phyloP scores from a whole-genome alignment of 1,140 invertebrate species.

The Macrocentrus cingulum region DNA sequence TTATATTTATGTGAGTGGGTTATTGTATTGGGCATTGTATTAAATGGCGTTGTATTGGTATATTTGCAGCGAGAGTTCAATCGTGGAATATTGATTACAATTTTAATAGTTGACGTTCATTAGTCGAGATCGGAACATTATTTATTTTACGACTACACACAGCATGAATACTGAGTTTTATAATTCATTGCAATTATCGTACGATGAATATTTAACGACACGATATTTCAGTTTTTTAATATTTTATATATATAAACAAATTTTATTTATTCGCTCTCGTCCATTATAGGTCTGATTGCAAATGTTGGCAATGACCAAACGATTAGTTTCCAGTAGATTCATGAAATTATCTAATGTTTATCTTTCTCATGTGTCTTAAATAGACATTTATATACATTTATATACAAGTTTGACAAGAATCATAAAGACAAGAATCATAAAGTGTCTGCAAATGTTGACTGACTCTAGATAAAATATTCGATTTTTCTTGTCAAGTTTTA shows the following conservation, averaged over 20 bases:
- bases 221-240: slow-evolving; percentile 21
- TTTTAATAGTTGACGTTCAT: slow-evolving; percentile 23
- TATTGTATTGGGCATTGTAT: too few species aligned
- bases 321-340: neutral
- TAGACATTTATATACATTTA: neutral
- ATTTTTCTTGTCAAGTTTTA: neutral
- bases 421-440: neutral
- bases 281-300: slow-evolving; percentile 4
- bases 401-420: neutral
- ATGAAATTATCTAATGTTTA: neutral
- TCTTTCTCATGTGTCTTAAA: neutral
- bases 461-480: neutral
- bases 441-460: slow-evolving; percentile 1
- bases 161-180: slow-evolving; percentile 16
- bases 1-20: too few species aligned
- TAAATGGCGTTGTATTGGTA: too few species aligned
- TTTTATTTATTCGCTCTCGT: slow-evolving; percentile 4
- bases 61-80: neutral
- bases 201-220: slow-evolving; percentile 19
- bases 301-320: neutral
- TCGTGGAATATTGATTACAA: slow-evolving; percentile 22
- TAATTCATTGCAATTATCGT: slow-evolving; percentile 24
- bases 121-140: slow-evolving; percentile 14
- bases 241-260: neutral
- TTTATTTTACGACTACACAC: slow-evolving; percentile 20